Conservation (phyloP, 2,113 vertebrate genomes). For the Emydocephalus ijimae region DNA sequence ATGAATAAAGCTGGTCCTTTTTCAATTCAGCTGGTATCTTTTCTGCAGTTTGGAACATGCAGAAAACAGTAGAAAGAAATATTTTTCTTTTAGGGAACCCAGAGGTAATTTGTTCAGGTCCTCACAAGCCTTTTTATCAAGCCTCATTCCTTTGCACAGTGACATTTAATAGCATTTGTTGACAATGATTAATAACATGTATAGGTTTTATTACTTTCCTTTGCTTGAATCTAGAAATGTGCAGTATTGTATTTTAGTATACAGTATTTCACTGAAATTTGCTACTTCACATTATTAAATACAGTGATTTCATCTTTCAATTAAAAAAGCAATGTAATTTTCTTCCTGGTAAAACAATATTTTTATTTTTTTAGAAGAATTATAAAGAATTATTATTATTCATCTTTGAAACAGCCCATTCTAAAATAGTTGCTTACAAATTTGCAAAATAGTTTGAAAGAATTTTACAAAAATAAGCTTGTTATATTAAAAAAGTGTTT, state of each 20-base stretch:
- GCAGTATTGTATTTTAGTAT: not conserved
- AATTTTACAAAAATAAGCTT: not conserved
- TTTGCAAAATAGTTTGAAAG: not conserved
- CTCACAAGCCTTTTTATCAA: not conserved
- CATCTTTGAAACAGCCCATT: not conserved
- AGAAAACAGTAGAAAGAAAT: not conserved
- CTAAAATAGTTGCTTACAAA: not conserved
- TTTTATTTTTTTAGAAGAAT: not conserved
- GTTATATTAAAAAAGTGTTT: not conserved
- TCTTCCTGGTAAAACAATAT: not conserved
- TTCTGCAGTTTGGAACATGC: not conserved
- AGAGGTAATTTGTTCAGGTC: not conserved
- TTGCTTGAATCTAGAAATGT: not conserved
- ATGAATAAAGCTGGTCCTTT: not conserved
- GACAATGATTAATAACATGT: not conserved
- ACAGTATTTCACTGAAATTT: not conserved
- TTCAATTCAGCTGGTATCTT: not conserved
- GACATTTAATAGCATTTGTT: not conserved
- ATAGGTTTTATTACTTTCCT: not conserved
- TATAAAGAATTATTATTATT: not conserved
- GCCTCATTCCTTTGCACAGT: not conserved
- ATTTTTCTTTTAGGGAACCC: not conserved
- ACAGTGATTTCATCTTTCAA: not conserved
- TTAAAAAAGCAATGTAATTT: not conserved
- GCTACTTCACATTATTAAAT: not conserved